These are phyloP conservation scores for Leptodactylus fallax DNA, from an alignment of 2,797 vertebrate genomes.

Conservation along the genomic window DNA sequence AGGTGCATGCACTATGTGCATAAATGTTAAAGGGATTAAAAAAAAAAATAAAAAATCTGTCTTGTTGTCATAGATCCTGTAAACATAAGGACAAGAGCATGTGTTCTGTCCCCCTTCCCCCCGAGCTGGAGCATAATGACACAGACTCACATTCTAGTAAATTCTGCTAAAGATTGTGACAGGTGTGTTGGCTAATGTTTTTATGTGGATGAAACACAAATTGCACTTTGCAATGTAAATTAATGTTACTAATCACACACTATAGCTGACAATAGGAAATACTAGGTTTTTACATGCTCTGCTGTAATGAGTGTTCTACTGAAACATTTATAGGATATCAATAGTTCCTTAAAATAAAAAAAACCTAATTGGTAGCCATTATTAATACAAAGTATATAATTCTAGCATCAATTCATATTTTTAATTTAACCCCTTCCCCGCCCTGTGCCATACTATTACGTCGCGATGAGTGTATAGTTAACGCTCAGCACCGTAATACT, in stretches of 20 bases:
- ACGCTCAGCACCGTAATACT: too few relatives aligned
- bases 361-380: too few relatives aligned
- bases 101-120: not conserved
- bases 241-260: not conserved
- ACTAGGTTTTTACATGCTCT: too few relatives aligned
- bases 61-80: conserved; percentile 46
- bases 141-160: not conserved
- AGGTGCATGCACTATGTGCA: not conserved
- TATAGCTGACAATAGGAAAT: not conserved
- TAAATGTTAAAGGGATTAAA: conserved; percentile 11
- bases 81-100: conserved; percentile 46
- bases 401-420: too few relatives aligned
- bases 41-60: not conserved
- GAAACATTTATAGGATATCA: too few relatives aligned
- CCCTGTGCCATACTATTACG: too few relatives aligned
- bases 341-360: too few relatives aligned
- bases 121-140: not conserved
- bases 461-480: too few relatives aligned
- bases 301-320: too few relatives aligned
- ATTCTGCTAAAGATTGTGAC: conserved; percentile 8
- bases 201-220: not conserved
- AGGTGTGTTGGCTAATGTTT: not conserved
- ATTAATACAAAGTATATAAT: too few relatives aligned
- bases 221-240: not conserved
- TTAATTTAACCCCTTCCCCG: too few relatives aligned